Conservation (phyloP, 2,797 vertebrate species). For the Enteromius anoplus region DNA sequence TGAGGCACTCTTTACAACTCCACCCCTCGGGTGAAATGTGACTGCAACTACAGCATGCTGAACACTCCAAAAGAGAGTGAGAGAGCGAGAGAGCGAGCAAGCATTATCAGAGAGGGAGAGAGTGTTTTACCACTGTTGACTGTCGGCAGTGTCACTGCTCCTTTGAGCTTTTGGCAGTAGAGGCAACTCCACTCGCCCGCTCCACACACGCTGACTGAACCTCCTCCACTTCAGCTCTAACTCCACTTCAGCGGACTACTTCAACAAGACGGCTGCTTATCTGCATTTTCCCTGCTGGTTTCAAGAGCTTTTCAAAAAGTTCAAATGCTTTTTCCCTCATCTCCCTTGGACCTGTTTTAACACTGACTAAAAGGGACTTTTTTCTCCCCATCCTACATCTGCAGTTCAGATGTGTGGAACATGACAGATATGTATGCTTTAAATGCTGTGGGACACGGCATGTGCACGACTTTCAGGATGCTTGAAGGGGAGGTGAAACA, state of each 20-base stretch:
- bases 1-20: constrained; percentile 69
- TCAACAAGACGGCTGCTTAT: constrained; percentile 59
- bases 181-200: constrained; percentile 59
- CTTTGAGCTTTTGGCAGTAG: constrained; percentile 69
- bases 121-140: constrained; percentile 71
- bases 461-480: constrained; percentile 53
- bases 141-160: constrained; percentile 71
- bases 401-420: constrained; percentile 21
- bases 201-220: constrained; percentile 48
- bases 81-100: constrained; percentile 40
- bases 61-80: constrained; percentile 50
- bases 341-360: constrained; percentile 37
- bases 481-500: constrained; percentile 55
- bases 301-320: constrained; percentile 57
- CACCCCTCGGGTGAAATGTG: constrained; percentile 72
- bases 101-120: constrained; percentile 55
- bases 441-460: constrained; percentile 4
- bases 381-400: background rate
- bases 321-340: background rate
- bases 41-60: constrained; percentile 73
- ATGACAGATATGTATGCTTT: constrained; percentile 8
- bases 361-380: background rate
- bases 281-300: constrained; percentile 40
- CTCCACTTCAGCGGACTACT: constrained; percentile 59
- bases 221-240: constrained; percentile 16